These are phyloP conservation scores for Parotia lawesii DNA, from an alignment of 2,113 vertebrate genomes.

Conservation along the genomic window DNA sequence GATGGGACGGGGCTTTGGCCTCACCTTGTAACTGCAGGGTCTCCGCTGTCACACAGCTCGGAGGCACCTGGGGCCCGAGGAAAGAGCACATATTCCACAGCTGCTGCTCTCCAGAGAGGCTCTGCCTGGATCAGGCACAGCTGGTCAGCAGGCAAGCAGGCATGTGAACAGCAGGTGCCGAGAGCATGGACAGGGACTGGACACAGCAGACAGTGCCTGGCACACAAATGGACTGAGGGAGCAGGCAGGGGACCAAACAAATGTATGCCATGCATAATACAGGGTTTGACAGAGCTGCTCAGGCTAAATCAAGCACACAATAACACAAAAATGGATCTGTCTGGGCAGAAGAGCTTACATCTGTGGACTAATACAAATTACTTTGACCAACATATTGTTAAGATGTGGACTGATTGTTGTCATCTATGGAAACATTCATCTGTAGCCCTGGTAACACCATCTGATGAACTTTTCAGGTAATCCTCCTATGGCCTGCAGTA, in stretches of 20 bases:
- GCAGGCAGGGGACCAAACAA: neutral
- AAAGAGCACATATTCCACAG: neutral
- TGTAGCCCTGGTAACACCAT: neutral
- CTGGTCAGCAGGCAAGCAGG: neutral
- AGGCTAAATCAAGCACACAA: neutral
- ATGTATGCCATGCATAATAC: neutral
- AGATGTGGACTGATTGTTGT: neutral
- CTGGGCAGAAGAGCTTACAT: neutral
- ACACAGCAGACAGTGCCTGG: neutral
- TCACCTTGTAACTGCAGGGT: neutral
- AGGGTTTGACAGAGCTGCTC: neutral
- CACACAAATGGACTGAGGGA: neutral
- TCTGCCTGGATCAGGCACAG: neutral
- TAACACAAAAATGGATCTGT: neutral
- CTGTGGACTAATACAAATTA: neutral
- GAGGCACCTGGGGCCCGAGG: neutral
- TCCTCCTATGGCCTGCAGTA: neutral
- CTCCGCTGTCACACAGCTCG: neutral
- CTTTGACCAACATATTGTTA: neutral
- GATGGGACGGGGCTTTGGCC: neutral
- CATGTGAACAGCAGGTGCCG: neutral
- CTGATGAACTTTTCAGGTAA: neutral
- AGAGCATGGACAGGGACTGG: accelerated
- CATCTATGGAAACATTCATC: neutral
- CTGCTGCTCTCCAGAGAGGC: neutral